phyloP scores from a whole-genome alignment of 2,797 vertebrate genomes.

The Lutjanus argentimaculatus region DNA sequence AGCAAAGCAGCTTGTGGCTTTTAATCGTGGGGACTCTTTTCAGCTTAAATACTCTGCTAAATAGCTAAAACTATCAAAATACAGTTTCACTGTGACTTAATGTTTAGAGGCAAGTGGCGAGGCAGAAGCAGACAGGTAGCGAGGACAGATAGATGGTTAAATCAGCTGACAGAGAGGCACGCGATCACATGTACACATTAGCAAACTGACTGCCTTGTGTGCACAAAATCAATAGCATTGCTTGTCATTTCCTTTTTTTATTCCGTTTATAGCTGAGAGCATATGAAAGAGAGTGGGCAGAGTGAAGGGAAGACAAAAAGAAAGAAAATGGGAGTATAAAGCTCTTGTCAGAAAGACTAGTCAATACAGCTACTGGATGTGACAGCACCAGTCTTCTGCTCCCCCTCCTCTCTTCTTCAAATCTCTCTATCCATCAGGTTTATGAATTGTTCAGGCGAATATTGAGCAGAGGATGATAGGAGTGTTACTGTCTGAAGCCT shows the following conservation, averaged over 20 bases:
- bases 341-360: slow-evolving; percentile 36
- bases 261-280: slow-evolving; percentile 36
- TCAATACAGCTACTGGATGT: slow-evolving; percentile 46
- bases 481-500: slow-evolving; percentile 59
- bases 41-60: neutral
- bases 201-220: slow-evolving; percentile 15
- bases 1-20: neutral
- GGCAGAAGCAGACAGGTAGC: neutral
- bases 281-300: slow-evolving; percentile 24
- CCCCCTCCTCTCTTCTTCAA: slow-evolving; percentile 18
- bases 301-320: slow-evolving; percentile 19
- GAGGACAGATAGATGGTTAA: neutral
- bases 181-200: neutral
- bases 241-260: slow-evolving; percentile 33
- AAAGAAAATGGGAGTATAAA: slow-evolving; percentile 32
- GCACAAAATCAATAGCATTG: slow-evolving; percentile 27
- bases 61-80: slow-evolving; percentile 6
- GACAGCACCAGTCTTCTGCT: slow-evolving; percentile 25
- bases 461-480: slow-evolving; percentile 55
- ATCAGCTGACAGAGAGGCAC: slow-evolving; percentile 8
- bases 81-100: neutral
- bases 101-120: neutral
- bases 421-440: slow-evolving; percentile 49
- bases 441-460: slow-evolving; percentile 56
- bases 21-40: neutral